Conservation (phyloP, 1,140 invertebrate species). For the Hydropsyche tenuis region DNA sequence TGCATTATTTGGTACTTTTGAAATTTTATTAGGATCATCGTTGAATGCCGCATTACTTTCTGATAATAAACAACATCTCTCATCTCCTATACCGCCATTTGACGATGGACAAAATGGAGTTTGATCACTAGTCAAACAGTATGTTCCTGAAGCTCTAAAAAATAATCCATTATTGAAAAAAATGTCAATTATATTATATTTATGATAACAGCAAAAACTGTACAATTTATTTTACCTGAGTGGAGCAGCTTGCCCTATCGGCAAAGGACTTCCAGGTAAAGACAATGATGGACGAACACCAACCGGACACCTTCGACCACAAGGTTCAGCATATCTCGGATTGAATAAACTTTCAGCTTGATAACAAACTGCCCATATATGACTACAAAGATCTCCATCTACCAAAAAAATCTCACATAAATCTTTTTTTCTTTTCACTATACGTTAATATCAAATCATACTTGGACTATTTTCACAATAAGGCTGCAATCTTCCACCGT, state of each 20-base stretch:
- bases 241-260: constrained; percentile 62
- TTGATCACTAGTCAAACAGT: constrained; percentile 66
- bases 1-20: background rate
- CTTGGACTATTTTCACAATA: constrained; percentile 74
- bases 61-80: constrained; percentile 66
- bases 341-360: constrained; percentile 71
- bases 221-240: constrained; percentile 56
- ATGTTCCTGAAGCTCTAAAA: constrained; percentile 68
- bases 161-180: background rate
- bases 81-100: constrained; percentile 65
- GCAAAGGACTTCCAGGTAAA: constrained; percentile 55
- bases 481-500: constrained; percentile 75
- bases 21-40: background rate
- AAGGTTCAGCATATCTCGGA: constrained; percentile 67
- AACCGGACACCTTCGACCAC: constrained; percentile 71
- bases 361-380: constrained; percentile 76
- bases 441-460: constrained; percentile 53
- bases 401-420: background rate
- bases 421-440: background rate
- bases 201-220: too few species aligned
- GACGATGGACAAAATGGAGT: constrained; percentile 71
- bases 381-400: constrained; percentile 75
- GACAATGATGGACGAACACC: constrained; percentile 63
- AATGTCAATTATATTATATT: too few species aligned
- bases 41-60: background rate